phyloP scores from a whole-genome alignment of 2,113 vertebrate species.

The Athene noctua region DNA sequence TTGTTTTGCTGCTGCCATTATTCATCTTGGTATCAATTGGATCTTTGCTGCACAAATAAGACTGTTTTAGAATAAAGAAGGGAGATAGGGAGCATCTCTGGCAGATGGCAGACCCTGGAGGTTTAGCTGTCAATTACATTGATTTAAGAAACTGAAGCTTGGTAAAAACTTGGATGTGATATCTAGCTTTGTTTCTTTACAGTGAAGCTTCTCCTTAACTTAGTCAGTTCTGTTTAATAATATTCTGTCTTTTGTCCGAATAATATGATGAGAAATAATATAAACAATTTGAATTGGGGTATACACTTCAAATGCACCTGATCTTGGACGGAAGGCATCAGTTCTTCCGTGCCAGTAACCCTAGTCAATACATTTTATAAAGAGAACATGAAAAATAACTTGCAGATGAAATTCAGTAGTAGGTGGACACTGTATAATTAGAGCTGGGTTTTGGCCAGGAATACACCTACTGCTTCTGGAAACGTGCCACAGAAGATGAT shows the following conservation, averaged over 20 bases:
- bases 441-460: constrained; percentile 44
- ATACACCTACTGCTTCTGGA: constrained; percentile 49
- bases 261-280: not conserved
- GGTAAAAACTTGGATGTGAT: not conserved
- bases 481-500: not conserved
- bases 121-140: not conserved
- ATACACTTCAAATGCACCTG: not conserved
- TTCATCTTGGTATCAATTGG: not conserved
- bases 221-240: not conserved
- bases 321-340: not conserved
- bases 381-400: constrained; percentile 8
- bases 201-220: not conserved
- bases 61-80: not conserved
- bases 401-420: constrained; percentile 2
- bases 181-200: not conserved
- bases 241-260: not conserved
- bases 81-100: not conserved
- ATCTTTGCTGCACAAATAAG: not conserved
- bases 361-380: not conserved
- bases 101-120: not conserved
- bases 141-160: not conserved
- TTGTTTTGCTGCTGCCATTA: not conserved
- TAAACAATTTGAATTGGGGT: not conserved
- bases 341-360: not conserved
- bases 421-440: constrained; percentile 52